Evolutionary conservation across 2,888 invertebrate species (phyloP).

Genomic region (Apamea monoglypha): DNA sequence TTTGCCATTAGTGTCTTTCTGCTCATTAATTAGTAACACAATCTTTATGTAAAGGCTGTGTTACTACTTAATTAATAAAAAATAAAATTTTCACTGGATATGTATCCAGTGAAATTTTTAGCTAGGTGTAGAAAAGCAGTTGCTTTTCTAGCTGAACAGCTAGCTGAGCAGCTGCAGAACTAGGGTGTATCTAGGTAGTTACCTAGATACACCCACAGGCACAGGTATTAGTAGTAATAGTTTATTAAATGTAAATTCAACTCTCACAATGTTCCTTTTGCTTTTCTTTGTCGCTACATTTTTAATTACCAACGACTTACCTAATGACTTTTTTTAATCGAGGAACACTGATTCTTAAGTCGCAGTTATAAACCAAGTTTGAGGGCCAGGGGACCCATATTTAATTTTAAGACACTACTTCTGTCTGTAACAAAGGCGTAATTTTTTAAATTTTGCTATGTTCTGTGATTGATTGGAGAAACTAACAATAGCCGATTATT

Average conservation of each 20-base stretch:
- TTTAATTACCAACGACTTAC: neutral
- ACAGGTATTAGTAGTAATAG: neutral
- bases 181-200: no score
- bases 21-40: neutral
- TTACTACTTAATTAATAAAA: no score
- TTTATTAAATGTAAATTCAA: neutral
- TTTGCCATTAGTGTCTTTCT: neutral
- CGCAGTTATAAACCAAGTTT: neutral
- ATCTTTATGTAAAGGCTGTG: no score
- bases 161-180: no score
- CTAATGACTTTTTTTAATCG: neutral
- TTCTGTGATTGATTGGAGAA: neutral
- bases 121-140: neutral
- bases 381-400: no score
- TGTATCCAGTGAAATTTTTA: neutral
- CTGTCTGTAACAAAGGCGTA: neutral
- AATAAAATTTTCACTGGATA: no score
- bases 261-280: neutral
- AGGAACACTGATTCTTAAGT: neutral
- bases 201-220: neutral
- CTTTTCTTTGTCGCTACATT: neutral
- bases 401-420: neutral
- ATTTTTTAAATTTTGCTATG: neutral
- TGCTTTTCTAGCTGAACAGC: no score
- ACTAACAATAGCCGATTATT: neutral